phyloP scores from a whole-genome alignment of 2,797 vertebrate species.

The Oophaga sylvatica region DNA sequence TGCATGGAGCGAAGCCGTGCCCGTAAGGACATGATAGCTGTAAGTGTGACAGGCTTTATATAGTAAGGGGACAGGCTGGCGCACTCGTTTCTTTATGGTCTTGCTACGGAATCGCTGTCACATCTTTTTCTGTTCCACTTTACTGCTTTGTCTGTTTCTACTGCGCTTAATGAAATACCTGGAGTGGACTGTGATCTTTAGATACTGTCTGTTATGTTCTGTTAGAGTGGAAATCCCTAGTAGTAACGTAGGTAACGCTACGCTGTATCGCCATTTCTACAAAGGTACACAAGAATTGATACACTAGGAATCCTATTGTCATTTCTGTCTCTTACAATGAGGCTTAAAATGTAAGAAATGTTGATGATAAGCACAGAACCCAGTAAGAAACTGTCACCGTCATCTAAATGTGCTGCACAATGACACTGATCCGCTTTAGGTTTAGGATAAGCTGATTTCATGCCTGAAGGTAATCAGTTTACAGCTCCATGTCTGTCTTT shows the following conservation, averaged over 20 bases:
- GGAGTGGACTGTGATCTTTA: background rate
- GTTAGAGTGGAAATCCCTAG: background rate
- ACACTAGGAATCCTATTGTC: background rate
- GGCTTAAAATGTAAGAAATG: background rate
- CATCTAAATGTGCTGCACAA: constrained; percentile 43
- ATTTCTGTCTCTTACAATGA: background rate
- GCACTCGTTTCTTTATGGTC: too few species aligned
- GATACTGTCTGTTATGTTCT: background rate
- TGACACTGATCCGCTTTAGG: constrained; percentile 55
- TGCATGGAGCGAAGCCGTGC: constrained; percentile 71
- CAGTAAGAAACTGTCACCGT: constrained; percentile 48
- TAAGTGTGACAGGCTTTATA: constrained; percentile 66
- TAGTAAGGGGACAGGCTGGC: background rate
- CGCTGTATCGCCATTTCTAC: background rate
- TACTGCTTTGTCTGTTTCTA: background rate
- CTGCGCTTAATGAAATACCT: background rate
- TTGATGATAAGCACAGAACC: background rate
- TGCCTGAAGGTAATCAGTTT: constrained; percentile 55
- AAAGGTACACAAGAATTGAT: background rate
- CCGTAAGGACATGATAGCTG: constrained; percentile 72
- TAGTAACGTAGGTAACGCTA: background rate
- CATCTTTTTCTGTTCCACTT: background rate
- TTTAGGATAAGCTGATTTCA: constrained; percentile 59
- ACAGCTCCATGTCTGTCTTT: constrained; percentile 32
- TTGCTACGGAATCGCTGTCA: background rate